phyloP scores from a whole-genome alignment of 2,888 invertebrate species.

The Craniophora ligustri region DNA sequence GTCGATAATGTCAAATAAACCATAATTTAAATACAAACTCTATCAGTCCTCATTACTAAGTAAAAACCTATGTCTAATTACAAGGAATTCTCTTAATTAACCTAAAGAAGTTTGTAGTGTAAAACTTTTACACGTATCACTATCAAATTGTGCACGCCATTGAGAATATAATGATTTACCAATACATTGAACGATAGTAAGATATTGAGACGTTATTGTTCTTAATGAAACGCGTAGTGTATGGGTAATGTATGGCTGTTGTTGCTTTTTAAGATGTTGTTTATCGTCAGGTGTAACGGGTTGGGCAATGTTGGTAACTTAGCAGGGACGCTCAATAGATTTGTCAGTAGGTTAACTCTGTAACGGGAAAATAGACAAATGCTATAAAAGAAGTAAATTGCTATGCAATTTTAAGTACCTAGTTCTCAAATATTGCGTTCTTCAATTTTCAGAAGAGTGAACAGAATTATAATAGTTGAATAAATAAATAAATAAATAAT shows the following conservation, averaged over 20 bases:
- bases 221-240: constrained; percentile 6
- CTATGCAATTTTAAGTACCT: too few species aligned
- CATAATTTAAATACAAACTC: constrained; percentile 35
- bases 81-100: constrained; percentile 53
- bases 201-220: background rate
- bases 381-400: too few species aligned
- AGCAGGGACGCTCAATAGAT: constrained; percentile 1
- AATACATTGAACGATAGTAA: background rate
- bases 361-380: too few species aligned
- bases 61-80: constrained; percentile 57
- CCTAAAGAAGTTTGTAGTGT: constrained; percentile 34
- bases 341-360: constrained; percentile 11
- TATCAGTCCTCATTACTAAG: constrained; percentile 50
- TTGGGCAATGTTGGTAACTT: constrained; percentile 27
- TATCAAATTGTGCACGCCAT: background rate
- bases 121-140: constrained; percentile 7
- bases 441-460: too few species aligned
- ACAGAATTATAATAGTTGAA: too few species aligned
- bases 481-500: too few species aligned
- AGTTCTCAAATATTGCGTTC: too few species aligned
- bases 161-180: background rate
- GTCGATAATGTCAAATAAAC: constrained; percentile 11
- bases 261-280: constrained; percentile 1
- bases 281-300: constrained; percentile 33
- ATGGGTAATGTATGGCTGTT: background rate